Evolutionary conservation across 2,888 invertebrate species (phyloP).

Genomic region (Macaria liturata): DNA sequence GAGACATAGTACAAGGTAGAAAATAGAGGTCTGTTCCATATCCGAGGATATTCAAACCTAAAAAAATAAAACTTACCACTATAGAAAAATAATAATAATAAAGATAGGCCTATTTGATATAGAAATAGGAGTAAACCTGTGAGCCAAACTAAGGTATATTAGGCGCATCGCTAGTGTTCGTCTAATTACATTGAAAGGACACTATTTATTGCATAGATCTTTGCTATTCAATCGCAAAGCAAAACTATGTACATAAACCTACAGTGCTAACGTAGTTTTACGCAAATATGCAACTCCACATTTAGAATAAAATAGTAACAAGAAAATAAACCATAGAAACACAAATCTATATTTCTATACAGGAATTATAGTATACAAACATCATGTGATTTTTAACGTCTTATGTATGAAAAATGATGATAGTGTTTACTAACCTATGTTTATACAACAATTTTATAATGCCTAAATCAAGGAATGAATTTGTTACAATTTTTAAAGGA

Average conservation of each 20-base stretch:
- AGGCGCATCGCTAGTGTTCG: slow-evolving; percentile 17
- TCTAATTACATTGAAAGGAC: slow-evolving; percentile 29
- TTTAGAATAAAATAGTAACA: slow-evolving; percentile 33
- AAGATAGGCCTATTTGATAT: too few species aligned
- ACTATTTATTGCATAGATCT: slow-evolving; percentile 47
- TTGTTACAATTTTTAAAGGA: slow-evolving; percentile 55
- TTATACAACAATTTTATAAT: slow-evolving; percentile 61
- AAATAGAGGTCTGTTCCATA: too few species aligned
- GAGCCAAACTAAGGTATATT: not conserved
- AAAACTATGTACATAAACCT: slow-evolving; percentile 76
- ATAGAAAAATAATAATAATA: too few species aligned
- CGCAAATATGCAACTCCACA: slow-evolving; percentile 53
- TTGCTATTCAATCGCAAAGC: slow-evolving; percentile 53
- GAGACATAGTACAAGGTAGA: too few species aligned
- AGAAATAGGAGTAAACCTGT: too few species aligned
- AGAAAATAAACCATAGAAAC: slow-evolving; percentile 51
- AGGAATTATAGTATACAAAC: slow-evolving; percentile 53
- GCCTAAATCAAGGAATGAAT: slow-evolving; percentile 77
- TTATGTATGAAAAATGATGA: slow-evolving; percentile 43
- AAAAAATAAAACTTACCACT: too few species aligned
- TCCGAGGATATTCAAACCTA: too few species aligned
- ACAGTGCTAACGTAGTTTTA: slow-evolving; percentile 56
- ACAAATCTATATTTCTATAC: slow-evolving; percentile 53
- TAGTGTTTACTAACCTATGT: slow-evolving; percentile 39
- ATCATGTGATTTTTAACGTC: slow-evolving; percentile 45